Base-by-base conservation (phyloP, 2,888 invertebrate species). In the Dusona sp. region DNA sequence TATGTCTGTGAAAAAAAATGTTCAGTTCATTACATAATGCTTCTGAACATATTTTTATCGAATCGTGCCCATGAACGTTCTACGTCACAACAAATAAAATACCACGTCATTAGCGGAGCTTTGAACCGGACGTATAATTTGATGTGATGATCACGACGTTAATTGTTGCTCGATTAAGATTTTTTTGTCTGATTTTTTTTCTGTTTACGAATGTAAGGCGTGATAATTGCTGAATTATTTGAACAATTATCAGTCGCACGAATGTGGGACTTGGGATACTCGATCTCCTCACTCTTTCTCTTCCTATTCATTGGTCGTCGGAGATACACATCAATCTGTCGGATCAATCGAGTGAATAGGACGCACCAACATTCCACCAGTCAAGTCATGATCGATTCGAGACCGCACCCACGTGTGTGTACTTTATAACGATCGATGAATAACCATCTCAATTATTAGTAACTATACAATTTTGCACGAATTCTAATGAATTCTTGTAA, bases 231-330 rank as follows among this genome's bases (percentile, higher is more conserved):
- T n/a, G 33, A 81, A 83, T 81, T 84, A 84, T 79, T 81, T 72
- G 78, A 68, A 79, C 84, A 82, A 84, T 81, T 78, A 86, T 86
- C 74, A 74, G 42, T 80, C 57, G 51, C 70, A 78, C 77, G 75
- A 73, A 57, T 70, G 77, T 81, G 85, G 84, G 85, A 85, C 61
- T 68, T 68, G 79, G 79, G 87, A 89, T 85, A 70, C 81, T 36
- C 75, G 75, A 67, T 45, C 36, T 79, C 38, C 54, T 16, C 19
- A 29, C 22, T 61, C 25, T 67, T 48, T 33, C n/a, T 54, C 51
- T 38, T n/a, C 65, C 61, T 22, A 45, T 83, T 65, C 25, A 57
- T 64, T 57, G 61, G 87, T 85, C 88, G 86, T 77, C 48, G 81
- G 25, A 81, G 42, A 83, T 87, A 81, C 68, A 68, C 79, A 68